These are phyloP conservation scores for Bradypus variegatus DNA, from an alignment of 2,797 vertebrate genomes.

Conservation along the genomic window DNA sequence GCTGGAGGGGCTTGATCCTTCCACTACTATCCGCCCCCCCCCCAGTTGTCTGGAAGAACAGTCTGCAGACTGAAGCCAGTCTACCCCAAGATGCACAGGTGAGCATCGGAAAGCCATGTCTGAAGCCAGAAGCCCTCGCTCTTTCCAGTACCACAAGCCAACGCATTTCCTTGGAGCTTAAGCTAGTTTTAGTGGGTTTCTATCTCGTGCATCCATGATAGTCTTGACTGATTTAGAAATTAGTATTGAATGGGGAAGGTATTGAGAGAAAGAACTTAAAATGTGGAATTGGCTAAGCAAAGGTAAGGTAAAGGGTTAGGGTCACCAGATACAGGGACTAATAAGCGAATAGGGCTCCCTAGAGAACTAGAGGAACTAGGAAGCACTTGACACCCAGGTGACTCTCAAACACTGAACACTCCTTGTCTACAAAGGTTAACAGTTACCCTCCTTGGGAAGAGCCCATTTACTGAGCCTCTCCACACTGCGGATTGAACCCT, in stretches of 20 bases:
- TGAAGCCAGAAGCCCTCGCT: neutral
- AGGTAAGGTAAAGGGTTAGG: neutral
- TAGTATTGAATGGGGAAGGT: neutral
- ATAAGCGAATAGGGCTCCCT: neutral
- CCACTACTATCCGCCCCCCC: neutral
- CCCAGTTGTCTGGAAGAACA: neutral
- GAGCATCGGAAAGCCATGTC: neutral
- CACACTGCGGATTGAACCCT: neutral
- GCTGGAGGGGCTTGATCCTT: neutral
- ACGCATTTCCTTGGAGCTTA: neutral
- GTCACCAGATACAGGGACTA: neutral
- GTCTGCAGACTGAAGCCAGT: neutral
- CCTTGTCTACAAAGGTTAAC: neutral
- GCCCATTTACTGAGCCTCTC: neutral
- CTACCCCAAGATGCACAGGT: neutral
- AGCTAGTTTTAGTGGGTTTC: neutral
- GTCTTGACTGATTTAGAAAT: neutral
- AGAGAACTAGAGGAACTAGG: neutral
- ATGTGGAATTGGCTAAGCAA: neutral
- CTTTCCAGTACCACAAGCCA: neutral
- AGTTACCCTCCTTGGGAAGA: neutral
- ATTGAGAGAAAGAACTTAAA: neutral
- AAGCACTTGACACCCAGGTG: neutral
- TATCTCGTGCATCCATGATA: neutral
- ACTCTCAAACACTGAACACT: neutral